These are phyloP conservation scores for Molossus alvarezi DNA, from an alignment of 2,797 vertebrate species.

Conservation along the genomic window DNA sequence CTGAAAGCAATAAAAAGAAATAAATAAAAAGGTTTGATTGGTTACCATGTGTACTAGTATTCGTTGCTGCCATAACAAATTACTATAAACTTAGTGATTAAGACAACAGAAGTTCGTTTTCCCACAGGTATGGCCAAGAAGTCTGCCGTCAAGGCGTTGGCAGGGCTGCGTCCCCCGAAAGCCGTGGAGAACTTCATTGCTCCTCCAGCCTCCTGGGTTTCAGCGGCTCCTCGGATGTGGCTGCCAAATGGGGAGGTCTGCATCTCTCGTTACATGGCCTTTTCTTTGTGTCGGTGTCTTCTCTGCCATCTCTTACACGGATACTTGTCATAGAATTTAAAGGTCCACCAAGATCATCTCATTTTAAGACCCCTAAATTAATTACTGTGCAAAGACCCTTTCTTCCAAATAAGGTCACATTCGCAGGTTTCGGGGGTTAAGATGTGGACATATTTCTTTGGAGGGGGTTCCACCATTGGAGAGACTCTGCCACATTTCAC, in stretches of 20 bases:
- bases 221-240: neutral
- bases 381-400: neutral
- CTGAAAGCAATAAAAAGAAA: too few relatives aligned
- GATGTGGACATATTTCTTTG: neutral
- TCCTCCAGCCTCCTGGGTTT: neutral
- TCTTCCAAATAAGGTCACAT: slow-evolving; percentile 15
- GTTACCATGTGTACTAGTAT: neutral
- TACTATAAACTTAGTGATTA: too few relatives aligned
- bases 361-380: neutral
- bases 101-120: too few relatives aligned
- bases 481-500: neutral
- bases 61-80: neutral
- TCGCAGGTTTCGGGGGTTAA: neutral
- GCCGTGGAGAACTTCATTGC: accelerated
- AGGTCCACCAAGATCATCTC: neutral
- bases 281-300: neutral
- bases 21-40: neutral
- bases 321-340: neutral
- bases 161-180: neutral
- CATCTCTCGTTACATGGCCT: neutral
- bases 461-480: neutral
- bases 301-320: neutral
- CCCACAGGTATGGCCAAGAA: too few relatives aligned
- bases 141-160: too few relatives aligned
- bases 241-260: neutral